Conservation (phyloP, 2,888 invertebrate species). For the Acronicta psi region DNA sequence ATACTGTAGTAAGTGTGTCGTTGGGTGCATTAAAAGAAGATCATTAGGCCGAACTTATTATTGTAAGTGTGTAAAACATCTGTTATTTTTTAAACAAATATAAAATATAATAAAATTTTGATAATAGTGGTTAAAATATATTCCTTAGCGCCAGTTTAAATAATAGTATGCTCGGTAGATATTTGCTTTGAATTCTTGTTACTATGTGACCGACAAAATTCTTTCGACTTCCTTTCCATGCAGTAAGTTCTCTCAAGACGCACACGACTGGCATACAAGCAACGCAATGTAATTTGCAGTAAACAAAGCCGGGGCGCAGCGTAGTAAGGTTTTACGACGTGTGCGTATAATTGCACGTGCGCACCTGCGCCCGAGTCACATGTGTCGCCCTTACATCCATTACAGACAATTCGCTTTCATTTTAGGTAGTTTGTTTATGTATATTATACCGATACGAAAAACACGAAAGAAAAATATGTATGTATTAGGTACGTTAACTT, state of each 20-base stretch:
- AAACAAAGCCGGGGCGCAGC: conserved; percentile 32
- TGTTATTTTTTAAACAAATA: too few relatives aligned
- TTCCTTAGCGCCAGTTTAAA: too few relatives aligned
- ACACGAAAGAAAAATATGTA: not conserved
- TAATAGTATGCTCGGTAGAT: too few relatives aligned
- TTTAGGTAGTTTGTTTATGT: not conserved
- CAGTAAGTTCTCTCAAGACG: not conserved
- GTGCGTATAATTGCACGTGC: conserved; percentile 43
- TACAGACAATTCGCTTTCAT: conserved; percentile 2
- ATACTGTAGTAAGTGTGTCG: too few relatives aligned
- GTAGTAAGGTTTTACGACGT: conserved; percentile 35
- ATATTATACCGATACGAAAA: not conserved
- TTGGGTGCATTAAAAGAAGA: too few relatives aligned
- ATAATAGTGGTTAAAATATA: too few relatives aligned
- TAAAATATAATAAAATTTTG: too few relatives aligned
- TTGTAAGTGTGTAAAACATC: too few relatives aligned
- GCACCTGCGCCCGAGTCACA: conserved; percentile 41
- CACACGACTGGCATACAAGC: conserved; percentile 3
- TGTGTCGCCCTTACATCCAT: not conserved
- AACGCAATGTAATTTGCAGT: conserved; percentile 46
- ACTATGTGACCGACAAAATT: not conserved
- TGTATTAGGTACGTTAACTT: too few relatives aligned
- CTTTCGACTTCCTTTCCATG: not conserved
- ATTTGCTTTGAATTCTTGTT: too few relatives aligned
- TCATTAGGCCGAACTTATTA: too few relatives aligned